Percentiles rank a stretch among this genome's conserved stretches.
These are phyloP conservation scores for Clarias macrocephalus DNA, from an alignment of 2,113 vertebrate genomes.

Conservation along the genomic window DNA sequence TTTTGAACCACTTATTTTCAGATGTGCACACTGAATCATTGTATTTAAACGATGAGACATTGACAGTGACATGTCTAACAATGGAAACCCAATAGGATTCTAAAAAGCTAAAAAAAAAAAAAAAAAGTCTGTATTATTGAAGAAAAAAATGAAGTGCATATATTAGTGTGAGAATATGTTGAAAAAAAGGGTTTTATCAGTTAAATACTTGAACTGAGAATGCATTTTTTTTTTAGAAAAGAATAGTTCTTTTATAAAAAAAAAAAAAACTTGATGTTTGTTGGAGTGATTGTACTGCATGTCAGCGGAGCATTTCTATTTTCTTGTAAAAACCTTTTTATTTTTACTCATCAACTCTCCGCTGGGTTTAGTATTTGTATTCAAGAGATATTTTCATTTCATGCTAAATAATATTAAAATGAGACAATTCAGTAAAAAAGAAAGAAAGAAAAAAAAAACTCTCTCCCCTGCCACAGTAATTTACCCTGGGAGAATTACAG, in stretches of 20 bases:
- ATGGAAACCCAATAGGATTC: conserved; percentile 25
- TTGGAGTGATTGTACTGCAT: background rate
- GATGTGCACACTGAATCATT: conserved; percentile 25
- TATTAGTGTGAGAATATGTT: background rate
- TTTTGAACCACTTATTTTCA: conserved; percentile 31
- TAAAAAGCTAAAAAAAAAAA: background rate
- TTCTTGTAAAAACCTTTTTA: background rate
- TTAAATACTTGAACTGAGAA: background rate
- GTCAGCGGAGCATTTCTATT: background rate
- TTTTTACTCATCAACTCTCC: background rate
- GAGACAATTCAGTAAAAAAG: too few species aligned
- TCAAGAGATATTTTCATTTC: background rate
- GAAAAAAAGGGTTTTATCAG: background rate
- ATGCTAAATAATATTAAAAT: background rate
- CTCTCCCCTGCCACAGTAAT: too few species aligned
- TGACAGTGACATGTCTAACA: conserved; percentile 41
- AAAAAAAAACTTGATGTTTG: background rate
- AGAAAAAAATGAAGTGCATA: background rate
- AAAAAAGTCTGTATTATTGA: background rate
- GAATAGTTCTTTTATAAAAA: background rate
- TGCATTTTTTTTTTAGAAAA: too few species aligned
- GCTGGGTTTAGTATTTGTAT: background rate
- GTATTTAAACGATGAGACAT: conserved; percentile 42
- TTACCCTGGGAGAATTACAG: background rate
- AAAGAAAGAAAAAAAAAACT: background rate